Evolutionary conservation across 1,140 invertebrate genomes (phyloP), one percentile per base, ranked within the genome.

Genomic region (Drosophila nigrodunni): DNA sequence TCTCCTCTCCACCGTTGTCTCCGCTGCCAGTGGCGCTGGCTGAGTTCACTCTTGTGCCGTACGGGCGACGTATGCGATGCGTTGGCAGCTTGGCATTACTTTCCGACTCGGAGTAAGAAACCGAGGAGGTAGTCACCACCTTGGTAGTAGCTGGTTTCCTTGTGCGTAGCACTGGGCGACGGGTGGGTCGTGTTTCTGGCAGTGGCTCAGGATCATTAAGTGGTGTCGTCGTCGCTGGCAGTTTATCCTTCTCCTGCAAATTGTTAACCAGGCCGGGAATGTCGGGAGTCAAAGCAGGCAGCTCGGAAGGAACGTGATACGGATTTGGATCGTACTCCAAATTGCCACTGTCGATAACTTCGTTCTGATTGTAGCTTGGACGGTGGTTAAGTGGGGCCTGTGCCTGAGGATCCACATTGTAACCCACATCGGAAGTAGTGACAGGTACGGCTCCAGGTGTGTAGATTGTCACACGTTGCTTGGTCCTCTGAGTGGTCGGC

Each of bases 191-290:
- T 18, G 93, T 93, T 7, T 93, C 74, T 1, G 93, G 81, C 39
- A n/a, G 39, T 11, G 39, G 39, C 66, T 93, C 92, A 1, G 72
- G 73, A 6, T 89, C 78, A 13, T 44, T 70, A 8, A 77, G 11
- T 2, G 83, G 91, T 0, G 76, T 92, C 13, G 82, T 78, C n/a
- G 78, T 85, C 0, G 69, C 82, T 3, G 78, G 73, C 47, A 79
- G 41, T 39, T 83, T 80, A 11, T 92, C 81, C 66, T 92, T 92
- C 85, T 95, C 94, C 69, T 95, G 90, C 15, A 95, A 88, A 9
- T 94, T 94, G 78, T 95, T 95, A 0, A 95, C 94, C 18, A 95
- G 80, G 1, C 94, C 94, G 8, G 94, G 94, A 35, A 95, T 88
- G 61, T 94, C 93, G 0, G 94, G 93, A 10, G 93, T 94, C 55